These are phyloP conservation scores for Phrynocephalus forsythii DNA, from an alignment of 2,797 vertebrate genomes.

Conservation along the genomic window DNA sequence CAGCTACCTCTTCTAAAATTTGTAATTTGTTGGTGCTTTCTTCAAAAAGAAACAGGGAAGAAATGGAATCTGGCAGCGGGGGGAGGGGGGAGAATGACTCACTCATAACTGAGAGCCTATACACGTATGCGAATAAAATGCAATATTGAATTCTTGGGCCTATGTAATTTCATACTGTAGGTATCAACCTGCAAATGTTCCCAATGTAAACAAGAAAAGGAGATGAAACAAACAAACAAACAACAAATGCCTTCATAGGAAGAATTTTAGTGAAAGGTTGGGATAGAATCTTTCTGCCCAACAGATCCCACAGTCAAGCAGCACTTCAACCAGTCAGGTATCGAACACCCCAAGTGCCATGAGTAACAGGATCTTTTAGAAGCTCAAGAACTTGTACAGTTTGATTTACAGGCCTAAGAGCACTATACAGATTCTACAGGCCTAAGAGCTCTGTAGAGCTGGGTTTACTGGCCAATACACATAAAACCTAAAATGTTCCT, in stretches of 20 bases:
- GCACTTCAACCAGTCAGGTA: not conserved
- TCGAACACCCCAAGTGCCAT: not conserved
- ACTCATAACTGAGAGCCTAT: conserved; percentile 1
- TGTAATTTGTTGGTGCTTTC: not conserved
- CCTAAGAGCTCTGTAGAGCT: not conserved
- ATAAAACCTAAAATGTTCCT: not conserved
- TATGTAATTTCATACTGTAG: not conserved
- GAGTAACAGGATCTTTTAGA: not conserved
- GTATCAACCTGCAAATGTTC: not conserved
- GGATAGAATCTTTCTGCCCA: too few species aligned
- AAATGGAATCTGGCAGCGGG: not conserved
- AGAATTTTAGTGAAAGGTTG: too few species aligned
- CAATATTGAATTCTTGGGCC: not conserved
- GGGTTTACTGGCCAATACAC: not conserved
- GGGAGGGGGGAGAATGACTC: not conserved
- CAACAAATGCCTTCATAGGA: too few species aligned
- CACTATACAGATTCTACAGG: not conserved
- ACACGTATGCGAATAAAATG: not conserved
- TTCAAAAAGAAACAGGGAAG: not conserved
- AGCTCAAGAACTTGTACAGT: too few species aligned
- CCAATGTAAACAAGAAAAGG: not conserved
- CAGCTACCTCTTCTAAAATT: too few species aligned
- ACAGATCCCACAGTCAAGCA: not conserved
- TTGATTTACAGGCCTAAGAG: too few species aligned
- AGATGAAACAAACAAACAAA: not conserved